These are phyloP conservation scores for Centroberyx gerrardi DNA, from an alignment of 2,797 vertebrate species.

Conservation along the genomic window DNA sequence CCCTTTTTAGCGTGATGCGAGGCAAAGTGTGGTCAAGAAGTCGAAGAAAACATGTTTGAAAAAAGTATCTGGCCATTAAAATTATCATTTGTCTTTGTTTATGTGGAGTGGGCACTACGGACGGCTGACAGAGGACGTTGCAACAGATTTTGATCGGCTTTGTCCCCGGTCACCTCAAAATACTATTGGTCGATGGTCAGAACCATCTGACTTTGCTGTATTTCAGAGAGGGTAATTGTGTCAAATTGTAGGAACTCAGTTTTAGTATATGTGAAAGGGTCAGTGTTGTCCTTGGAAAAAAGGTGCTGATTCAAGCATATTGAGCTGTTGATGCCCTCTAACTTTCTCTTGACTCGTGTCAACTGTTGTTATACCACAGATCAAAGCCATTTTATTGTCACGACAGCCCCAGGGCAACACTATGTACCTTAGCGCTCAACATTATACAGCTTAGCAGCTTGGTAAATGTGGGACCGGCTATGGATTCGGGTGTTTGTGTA, in stretches of 20 bases:
- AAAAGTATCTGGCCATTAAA: conserved; percentile 75
- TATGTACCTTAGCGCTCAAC: conserved; percentile 38
- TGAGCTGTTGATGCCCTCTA: conserved; percentile 68
- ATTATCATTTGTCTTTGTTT: conserved; percentile 83
- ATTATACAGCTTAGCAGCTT: conserved; percentile 35
- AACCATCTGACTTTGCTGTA: conserved; percentile 74
- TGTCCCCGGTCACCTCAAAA: conserved; percentile 63
- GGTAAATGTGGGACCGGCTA: conserved; percentile 59
- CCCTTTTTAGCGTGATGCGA: conserved; percentile 84
- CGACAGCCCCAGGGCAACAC: conserved; percentile 30
- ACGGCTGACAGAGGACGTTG: conserved; percentile 72
- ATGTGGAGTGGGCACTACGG: conserved; percentile 75
- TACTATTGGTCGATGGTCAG: conserved; percentile 57
- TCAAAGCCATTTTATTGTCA: conserved; percentile 55
- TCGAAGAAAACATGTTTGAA: conserved; percentile 69
- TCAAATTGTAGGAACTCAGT: conserved; percentile 39
- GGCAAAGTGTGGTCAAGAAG: conserved; percentile 82
- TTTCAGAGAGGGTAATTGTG: conserved; percentile 64
- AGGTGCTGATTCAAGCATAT: conserved; percentile 75
- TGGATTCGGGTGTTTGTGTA: conserved; percentile 70
- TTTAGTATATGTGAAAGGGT: conserved; percentile 71
- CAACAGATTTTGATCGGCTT: conserved; percentile 77
- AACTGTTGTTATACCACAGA: conserved; percentile 64
- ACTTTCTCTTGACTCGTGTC: conserved; percentile 63
- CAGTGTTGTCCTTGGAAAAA: conserved; percentile 68